phyloP scores from a whole-genome alignment of 2,797 vertebrate genomes.

The Danio choprae region DNA sequence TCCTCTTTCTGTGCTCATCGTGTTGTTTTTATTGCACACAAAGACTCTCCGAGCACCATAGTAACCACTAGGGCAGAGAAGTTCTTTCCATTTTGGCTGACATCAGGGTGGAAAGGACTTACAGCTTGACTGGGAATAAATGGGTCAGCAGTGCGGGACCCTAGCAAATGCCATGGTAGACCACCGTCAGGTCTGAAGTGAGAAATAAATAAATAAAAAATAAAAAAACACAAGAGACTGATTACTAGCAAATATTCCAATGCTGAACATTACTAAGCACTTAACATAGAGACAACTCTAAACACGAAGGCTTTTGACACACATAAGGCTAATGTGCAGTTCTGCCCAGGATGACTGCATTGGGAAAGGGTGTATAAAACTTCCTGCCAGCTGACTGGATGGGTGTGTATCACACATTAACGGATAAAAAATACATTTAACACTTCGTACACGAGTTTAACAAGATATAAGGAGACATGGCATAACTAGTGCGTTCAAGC shows the following conservation, averaged over 20 bases:
- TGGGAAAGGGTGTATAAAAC: conserved; percentile 49
- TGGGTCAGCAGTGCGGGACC: conserved; percentile 41
- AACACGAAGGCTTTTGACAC: not conserved
- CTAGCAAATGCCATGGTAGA: conserved; percentile 13
- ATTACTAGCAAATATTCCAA: not conserved
- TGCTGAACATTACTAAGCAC: not conserved
- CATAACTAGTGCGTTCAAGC: conserved; percentile 15
- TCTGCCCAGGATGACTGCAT: conserved; percentile 32
- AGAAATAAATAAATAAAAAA: too few relatives aligned
- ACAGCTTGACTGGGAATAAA: conserved; percentile 32
- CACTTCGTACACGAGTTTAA: conserved; percentile 18
- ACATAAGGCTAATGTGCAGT: not conserved
- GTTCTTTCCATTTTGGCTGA: conserved; percentile 59
- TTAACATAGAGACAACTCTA: not conserved
- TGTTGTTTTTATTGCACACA: conserved; percentile 19
- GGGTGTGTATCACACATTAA: not conserved
- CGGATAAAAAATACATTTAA: conserved; percentile 15
- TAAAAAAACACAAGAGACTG: not conserved
- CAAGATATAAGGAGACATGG: not conserved
- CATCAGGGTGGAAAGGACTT: conserved; percentile 30
- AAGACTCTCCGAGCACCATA: conserved; percentile 33
- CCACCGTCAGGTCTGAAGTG: conserved; percentile 18
- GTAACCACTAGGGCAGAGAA: conserved; percentile 45
- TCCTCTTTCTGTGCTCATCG: conserved; percentile 32
- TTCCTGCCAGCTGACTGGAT: conserved; percentile 51